Conservation (phyloP, 2,888 invertebrate genomes). For the Scotopteryx bipunctaria region DNA sequence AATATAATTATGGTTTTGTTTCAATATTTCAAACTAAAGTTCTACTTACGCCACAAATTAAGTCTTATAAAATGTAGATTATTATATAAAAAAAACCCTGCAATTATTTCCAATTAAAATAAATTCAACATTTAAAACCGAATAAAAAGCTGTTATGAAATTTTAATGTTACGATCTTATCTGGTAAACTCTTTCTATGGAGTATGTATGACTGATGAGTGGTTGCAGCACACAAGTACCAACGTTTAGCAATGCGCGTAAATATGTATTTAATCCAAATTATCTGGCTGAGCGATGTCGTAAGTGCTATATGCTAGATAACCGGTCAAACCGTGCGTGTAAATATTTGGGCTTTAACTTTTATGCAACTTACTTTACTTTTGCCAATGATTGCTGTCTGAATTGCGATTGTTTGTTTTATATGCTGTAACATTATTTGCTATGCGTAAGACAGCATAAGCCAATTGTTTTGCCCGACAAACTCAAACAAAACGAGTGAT, state of each 20-base stretch:
- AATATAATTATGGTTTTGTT: too few species aligned
- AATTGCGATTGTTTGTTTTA: neutral
- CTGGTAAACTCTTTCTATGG: too few species aligned
- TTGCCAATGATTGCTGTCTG: neutral
- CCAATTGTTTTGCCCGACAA: too few species aligned
- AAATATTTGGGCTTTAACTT: slow-evolving; percentile 17
- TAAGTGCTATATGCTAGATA: slow-evolving; percentile 21
- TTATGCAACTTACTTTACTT: slow-evolving; percentile 13
- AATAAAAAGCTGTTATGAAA: slow-evolving; percentile 1
- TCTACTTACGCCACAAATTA: neutral
- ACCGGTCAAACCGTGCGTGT: slow-evolving; percentile 18
- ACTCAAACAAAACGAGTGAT: too few species aligned
- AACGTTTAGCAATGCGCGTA: slow-evolving; percentile 23
- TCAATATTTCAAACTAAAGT: too few species aligned
- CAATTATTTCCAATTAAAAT: neutral
- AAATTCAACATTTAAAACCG: neutral
- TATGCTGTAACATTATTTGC: too few species aligned
- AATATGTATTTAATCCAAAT: slow-evolving; percentile 31
- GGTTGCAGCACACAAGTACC: slow-evolving; percentile 21
- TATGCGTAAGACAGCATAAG: too few species aligned
- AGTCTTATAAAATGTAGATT: neutral
- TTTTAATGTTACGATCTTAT: slow-evolving; percentile 5
- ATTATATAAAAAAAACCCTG: slow-evolving; percentile 1
- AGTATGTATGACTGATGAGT: slow-evolving; percentile 28
- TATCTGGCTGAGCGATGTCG: slow-evolving; percentile 30